Percentiles rank a stretch among this genome's conserved stretches.
Conservation (phyloP, 2,888 invertebrate species). For the Diarsia dahlii region DNA sequence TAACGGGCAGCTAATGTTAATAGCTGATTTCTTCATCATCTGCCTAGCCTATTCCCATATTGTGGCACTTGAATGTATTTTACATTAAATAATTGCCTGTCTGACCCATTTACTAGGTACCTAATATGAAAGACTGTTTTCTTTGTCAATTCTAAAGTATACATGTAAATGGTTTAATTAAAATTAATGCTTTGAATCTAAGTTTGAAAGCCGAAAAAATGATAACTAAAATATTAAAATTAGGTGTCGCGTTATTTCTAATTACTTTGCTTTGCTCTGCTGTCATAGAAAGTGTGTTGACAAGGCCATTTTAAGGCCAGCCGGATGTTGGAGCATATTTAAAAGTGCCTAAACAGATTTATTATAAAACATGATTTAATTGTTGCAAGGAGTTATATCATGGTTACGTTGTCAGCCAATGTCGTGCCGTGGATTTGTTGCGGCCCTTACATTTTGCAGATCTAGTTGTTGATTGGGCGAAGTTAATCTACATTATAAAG, state of each 20-base stretch:
- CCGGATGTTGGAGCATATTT: constrained; percentile 76
- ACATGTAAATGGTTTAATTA: too few relatives aligned
- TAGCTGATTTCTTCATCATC: background rate
- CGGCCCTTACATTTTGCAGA: constrained; percentile 50
- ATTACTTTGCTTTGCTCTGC: constrained; percentile 43
- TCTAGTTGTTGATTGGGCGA: constrained; percentile 49
- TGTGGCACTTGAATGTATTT: background rate
- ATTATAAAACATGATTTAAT: constrained; percentile 64
- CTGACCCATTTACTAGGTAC: background rate
- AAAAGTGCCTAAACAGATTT: constrained; percentile 58
- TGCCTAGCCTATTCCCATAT: background rate
- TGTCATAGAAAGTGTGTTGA: constrained; percentile 79
- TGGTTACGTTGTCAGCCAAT: constrained; percentile 30
- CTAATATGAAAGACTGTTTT: too few relatives aligned
- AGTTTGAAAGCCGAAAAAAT: constrained; percentile 15
- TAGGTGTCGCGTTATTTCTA: constrained; percentile 37
- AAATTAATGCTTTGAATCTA: background rate
- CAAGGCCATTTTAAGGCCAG: constrained; percentile 85
- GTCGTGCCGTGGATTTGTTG: constrained; percentile 33
- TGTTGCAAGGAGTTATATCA: constrained; percentile 51
- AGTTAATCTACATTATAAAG: constrained; percentile 8
- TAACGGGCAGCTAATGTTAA: too few relatives aligned
- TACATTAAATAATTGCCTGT: background rate
- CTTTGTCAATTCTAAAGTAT: too few relatives aligned
- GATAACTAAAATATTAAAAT: constrained; percentile 32